phyloP scores from a whole-genome alignment of 2,113 vertebrate genomes.

The Archocentrus centrarchus region DNA sequence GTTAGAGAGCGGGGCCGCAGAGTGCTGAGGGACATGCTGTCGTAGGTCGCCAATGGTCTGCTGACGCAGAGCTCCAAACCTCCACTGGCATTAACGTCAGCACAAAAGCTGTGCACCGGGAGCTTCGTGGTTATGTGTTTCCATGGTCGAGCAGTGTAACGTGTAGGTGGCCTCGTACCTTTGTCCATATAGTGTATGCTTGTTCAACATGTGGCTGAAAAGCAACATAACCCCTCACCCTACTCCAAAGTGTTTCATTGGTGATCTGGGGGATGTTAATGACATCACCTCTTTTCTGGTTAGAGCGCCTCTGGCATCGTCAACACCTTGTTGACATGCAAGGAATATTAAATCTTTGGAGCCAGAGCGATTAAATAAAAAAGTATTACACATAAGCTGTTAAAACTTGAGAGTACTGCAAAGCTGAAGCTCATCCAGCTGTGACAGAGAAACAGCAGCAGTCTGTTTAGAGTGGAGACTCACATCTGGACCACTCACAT shows the following conservation, averaged over 20 bases:
- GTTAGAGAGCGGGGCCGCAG: too few species aligned
- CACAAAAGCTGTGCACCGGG: rapidly evolving
- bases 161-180: not conserved
- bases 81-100: not conserved
- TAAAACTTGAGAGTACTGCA: not conserved
- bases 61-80: not conserved
- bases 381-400: not conserved
- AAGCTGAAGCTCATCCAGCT: not conserved
- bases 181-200: not conserved
- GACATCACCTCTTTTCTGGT: not conserved
- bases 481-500: conserved; percentile 56
- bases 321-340: not conserved
- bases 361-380: not conserved
- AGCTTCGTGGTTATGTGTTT: not conserved
- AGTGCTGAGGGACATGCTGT: too few species aligned
- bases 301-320: not conserved
- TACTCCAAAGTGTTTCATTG: not conserved
- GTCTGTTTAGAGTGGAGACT: conserved; percentile 42
- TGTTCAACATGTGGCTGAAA: not conserved
- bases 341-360: too few species aligned
- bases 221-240: not conserved
- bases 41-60: too few species aligned
- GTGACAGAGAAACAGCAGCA: conserved; percentile 32
- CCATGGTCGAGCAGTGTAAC: not conserved
- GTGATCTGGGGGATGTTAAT: not conserved